Percentiles rank a stretch among this genome's conserved stretches.
Conservation (phyloP, 2,797 vertebrate genomes). For the Betta splendens region DNA sequence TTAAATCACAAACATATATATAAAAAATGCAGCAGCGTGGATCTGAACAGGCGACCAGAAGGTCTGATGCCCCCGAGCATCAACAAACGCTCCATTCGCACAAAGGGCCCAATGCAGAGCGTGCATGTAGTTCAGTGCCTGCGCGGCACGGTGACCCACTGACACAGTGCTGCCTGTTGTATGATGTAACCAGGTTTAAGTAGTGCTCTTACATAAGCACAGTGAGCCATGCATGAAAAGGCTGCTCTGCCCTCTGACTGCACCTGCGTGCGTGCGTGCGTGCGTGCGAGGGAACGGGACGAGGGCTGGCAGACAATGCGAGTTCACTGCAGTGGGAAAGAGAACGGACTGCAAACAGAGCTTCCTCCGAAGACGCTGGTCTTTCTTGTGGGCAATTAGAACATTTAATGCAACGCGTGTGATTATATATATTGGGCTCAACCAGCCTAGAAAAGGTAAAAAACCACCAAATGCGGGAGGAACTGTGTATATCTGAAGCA, state of each 20-base stretch:
- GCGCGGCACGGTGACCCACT: slow-evolving; percentile 79
- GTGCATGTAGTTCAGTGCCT: slow-evolving; percentile 42
- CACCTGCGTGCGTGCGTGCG: too few species aligned
- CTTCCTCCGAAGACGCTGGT: slow-evolving; percentile 30
- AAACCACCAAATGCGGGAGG: too few species aligned
- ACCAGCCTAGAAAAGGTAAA: slow-evolving; percentile 5
- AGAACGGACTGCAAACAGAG: slow-evolving; percentile 53
- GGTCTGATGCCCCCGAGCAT: slow-evolving; percentile 1
- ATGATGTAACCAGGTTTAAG: slow-evolving; percentile 80
- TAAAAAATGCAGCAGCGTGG: neutral
- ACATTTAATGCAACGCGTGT: too few species aligned
- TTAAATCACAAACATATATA: too few species aligned
- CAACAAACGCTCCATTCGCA: slow-evolving; percentile 12
- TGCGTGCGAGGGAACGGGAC: slow-evolving; percentile 33
- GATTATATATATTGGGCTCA: slow-evolving; percentile 12
- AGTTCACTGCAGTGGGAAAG: slow-evolving; percentile 58
- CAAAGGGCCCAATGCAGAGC: slow-evolving; percentile 33
- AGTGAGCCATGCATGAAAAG: slow-evolving; percentile 76
- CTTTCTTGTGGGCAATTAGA: slow-evolving; percentile 47
- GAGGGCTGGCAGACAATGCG: slow-evolving; percentile 60
- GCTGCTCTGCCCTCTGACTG: slow-evolving; percentile 70
- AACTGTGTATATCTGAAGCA: neutral
- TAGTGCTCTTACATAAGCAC: slow-evolving; percentile 78
- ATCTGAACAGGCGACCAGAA: neutral
- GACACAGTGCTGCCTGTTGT: slow-evolving; percentile 75